Percentiles rank a stretch among this genome's conserved stretches.
These are phyloP conservation scores for Mustela erminea DNA, from an alignment of 2,797 vertebrate species.

Conservation along the genomic window DNA sequence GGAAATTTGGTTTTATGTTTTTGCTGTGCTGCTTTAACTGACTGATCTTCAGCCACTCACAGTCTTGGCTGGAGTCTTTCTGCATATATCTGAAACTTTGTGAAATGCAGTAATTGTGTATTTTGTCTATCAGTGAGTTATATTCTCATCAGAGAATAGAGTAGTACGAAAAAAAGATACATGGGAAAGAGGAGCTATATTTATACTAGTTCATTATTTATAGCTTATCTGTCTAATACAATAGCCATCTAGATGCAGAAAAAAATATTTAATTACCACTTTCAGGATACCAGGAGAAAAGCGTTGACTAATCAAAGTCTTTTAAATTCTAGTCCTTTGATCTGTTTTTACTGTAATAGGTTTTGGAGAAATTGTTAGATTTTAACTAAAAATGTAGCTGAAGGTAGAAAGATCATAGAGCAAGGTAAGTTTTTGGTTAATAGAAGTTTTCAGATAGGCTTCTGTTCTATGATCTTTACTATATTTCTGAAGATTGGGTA, in stretches of 20 bases:
- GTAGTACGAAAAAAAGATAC: constrained; percentile 10
- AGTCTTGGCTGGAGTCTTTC: not conserved
- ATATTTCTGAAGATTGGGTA: not conserved
- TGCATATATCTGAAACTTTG: constrained; percentile 17
- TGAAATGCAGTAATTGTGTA: not conserved
- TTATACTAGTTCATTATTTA: not conserved
- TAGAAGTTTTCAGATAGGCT: constrained; percentile 3
- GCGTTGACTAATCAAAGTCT: not conserved
- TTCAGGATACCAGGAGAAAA: constrained; percentile 9
- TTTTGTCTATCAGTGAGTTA: not conserved
- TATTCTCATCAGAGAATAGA: not conserved
- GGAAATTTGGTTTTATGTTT: constrained; percentile 56
- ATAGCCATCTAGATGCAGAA: not conserved
- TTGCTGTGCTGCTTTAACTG: not conserved
- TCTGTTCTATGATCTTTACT: not conserved
- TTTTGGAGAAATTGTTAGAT: constrained; percentile 58
- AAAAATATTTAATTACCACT: constrained; percentile 25
- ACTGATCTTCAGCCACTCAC: not conserved
- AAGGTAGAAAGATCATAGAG: not conserved
- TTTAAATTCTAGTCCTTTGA: constrained; percentile 51
- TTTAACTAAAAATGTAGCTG: constrained; percentile 51
- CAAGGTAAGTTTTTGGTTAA: constrained; percentile 54
- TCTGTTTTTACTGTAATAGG: not conserved
- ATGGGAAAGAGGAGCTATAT: not conserved
- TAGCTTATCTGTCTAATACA: not conserved